phyloP scores from a whole-genome alignment of 1,140 invertebrate species.

The Capitella teleta region DNA sequence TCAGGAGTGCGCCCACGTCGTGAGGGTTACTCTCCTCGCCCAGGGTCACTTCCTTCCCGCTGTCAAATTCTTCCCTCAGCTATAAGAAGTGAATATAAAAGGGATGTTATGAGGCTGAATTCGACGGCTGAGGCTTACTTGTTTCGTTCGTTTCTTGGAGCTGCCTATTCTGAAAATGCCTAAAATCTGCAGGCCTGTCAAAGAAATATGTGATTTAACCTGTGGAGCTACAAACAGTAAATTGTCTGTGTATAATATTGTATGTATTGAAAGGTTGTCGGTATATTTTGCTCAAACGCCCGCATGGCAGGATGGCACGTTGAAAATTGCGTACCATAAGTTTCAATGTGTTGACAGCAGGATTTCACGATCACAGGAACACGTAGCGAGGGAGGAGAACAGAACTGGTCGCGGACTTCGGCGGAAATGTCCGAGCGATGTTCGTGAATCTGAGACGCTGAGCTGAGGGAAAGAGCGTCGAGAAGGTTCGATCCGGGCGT shows the following conservation, averaged over 20 bases:
- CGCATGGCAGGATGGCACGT: no score
- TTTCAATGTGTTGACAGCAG: slow-evolving; percentile 62
- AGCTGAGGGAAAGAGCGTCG: slow-evolving; percentile 28
- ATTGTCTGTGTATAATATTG: no score
- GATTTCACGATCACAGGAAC: slow-evolving; percentile 60
- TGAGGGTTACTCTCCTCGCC: slow-evolving; percentile 74
- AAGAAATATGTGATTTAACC: no score
- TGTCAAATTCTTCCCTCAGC: slow-evolving; percentile 83
- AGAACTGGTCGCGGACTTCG: no score
- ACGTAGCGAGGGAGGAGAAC: slow-evolving; percentile 21
- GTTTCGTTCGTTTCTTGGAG: slow-evolving; percentile 78
- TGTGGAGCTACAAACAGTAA: no score
- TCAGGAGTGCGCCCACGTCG: slow-evolving; percentile 81
- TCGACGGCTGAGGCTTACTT: slow-evolving; percentile 50
- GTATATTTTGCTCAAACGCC: no score
- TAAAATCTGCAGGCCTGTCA: slow-evolving; percentile 55
- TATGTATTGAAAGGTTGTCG: background rate
- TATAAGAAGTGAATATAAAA: slow-evolving; percentile 39
- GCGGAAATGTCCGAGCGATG: background rate
- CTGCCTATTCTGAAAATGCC: slow-evolving; percentile 82
- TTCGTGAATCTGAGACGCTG: slow-evolving; percentile 15
- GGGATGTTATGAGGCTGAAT: background rate
- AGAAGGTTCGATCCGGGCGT: slow-evolving; percentile 28
- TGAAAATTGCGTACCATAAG: slow-evolving; percentile 4
- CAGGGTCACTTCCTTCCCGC: slow-evolving; percentile 62